A percentile compares a stretch with the other conserved stretches of the same genome.
These are phyloP conservation scores for Peucedramus taeniatus DNA, from an alignment of 2,113 vertebrate species.

Conservation along the genomic window DNA sequence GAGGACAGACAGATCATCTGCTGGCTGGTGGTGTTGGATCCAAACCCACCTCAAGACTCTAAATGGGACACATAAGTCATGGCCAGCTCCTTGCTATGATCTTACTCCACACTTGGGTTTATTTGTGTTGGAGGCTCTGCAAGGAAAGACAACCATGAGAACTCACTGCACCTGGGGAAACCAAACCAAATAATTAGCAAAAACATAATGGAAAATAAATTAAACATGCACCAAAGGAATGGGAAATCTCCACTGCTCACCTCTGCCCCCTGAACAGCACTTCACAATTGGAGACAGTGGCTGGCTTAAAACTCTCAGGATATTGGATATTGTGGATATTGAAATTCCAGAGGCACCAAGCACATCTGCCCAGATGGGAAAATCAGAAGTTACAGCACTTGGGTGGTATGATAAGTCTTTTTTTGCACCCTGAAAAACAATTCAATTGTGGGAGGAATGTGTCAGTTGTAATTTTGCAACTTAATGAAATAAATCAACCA, in stretches of 20 bases:
- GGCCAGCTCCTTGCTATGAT: not conserved
- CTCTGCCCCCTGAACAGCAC: not conserved
- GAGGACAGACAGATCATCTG: not conserved
- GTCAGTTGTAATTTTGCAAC: conserved; percentile 55
- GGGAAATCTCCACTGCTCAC: not conserved
- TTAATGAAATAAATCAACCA: conserved; percentile 66
- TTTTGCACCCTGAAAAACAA: conserved; percentile 16
- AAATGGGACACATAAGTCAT: not conserved
- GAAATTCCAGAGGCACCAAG: not conserved
- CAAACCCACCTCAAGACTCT: not conserved
- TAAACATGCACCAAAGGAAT: not conserved
- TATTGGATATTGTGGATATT: not conserved
- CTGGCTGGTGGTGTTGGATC: not conserved
- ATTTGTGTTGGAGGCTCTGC: not conserved
- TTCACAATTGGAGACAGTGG: not conserved
- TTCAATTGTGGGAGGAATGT: conserved; percentile 61
- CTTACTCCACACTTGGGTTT: not conserved
- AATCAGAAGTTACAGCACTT: conserved; percentile 36
- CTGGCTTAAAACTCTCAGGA: not conserved
- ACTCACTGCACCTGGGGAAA: not conserved
- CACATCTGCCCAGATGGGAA: conserved; percentile 56
- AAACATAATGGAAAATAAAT: not conserved
- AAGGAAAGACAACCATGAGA: not conserved
- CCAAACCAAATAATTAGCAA: not conserved
- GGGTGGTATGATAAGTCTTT: conserved; percentile 48